Percentiles rank a stretch among this genome's conserved stretches.
Evolutionary conservation across 2,113 vertebrate genomes (phyloP).

Genomic region (Terrapene triunguis): DNA sequence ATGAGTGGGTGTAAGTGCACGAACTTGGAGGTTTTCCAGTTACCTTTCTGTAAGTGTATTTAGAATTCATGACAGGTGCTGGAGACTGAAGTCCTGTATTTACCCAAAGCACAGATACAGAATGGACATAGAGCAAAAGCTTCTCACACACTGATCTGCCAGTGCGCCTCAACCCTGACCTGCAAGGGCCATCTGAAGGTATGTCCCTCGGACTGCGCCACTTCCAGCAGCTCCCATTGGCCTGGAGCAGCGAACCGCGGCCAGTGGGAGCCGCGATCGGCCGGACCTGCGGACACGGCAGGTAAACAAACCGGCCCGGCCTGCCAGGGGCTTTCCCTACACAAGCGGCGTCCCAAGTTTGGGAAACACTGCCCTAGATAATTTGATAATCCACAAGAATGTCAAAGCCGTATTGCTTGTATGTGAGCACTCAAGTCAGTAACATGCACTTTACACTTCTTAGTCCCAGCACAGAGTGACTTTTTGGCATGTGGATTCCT

Average conservation of each 20-base stretch:
- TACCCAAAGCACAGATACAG: not conserved
- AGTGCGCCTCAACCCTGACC: not conserved
- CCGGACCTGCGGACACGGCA: too few relatives aligned
- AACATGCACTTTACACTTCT: not conserved
- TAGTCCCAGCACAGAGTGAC: not conserved
- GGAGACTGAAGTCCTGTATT: not conserved
- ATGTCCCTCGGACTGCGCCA: too few relatives aligned
- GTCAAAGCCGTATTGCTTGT: not conserved
- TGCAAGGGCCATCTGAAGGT: accelerated
- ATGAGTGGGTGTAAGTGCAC: not conserved
- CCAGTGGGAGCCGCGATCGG: too few relatives aligned
- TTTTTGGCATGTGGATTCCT: not conserved
- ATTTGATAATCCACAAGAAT: not conserved
- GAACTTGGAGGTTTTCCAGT: not conserved
- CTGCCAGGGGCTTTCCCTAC: too few relatives aligned
- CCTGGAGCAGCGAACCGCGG: too few relatives aligned
- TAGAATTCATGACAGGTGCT: not conserved
- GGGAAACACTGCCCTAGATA: not conserved
- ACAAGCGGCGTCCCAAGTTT: too few relatives aligned
- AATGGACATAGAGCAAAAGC: not conserved
- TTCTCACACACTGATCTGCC: not conserved
- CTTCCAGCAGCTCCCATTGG: too few relatives aligned
- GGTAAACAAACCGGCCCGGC: too few relatives aligned
- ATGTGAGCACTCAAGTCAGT: not conserved
- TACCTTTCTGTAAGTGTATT: not conserved